phyloP scores from a whole-genome alignment of 2,888 invertebrate species.

The Caenorhabditis angaria region DNA sequence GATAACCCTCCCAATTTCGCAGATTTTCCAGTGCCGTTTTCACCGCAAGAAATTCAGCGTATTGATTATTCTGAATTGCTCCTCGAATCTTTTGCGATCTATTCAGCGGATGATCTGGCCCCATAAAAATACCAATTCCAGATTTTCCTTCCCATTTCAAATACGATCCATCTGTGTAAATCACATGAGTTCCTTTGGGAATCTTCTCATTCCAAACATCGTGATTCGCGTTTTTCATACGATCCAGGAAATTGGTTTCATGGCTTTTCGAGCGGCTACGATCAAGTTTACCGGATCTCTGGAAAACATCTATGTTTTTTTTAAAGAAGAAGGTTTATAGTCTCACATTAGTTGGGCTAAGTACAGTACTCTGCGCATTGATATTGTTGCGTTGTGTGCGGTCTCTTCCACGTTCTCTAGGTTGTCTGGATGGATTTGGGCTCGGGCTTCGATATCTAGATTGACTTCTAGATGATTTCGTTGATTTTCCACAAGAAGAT shows the following conservation, averaged over 20 bases:
- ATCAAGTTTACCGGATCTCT: constrained; percentile 16
- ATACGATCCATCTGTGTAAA: constrained; percentile 41
- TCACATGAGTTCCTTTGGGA: constrained; percentile 22
- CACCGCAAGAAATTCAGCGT: constrained; percentile 32
- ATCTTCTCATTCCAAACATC: constrained; percentile 36
- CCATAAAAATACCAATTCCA: constrained; percentile 38
- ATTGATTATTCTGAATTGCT: constrained; percentile 27
- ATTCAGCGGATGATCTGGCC: constrained; percentile 34
- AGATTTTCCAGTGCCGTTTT: constrained; percentile 23
- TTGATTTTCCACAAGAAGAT: too few relatives aligned
- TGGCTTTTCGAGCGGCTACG: constrained; percentile 16
- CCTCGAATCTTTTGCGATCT: constrained; percentile 37
- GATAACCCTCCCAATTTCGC: not conserved
- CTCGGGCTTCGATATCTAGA: too few relatives aligned
- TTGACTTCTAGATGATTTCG: too few relatives aligned
- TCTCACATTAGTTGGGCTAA: constrained; percentile 37
- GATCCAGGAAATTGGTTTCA: constrained; percentile 12
- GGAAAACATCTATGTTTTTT: not conserved
- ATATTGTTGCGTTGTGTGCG: not conserved
- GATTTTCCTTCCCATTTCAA: not conserved
- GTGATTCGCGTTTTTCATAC: constrained; percentile 9
- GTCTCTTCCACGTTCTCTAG: not conserved
- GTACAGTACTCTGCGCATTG: constrained; percentile 4
- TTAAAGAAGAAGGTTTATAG: not conserved
- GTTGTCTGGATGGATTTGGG: too few relatives aligned